Base-by-base conservation (phyloP, 2,888 invertebrate species). In the Eustalomyia histrio region DNA sequence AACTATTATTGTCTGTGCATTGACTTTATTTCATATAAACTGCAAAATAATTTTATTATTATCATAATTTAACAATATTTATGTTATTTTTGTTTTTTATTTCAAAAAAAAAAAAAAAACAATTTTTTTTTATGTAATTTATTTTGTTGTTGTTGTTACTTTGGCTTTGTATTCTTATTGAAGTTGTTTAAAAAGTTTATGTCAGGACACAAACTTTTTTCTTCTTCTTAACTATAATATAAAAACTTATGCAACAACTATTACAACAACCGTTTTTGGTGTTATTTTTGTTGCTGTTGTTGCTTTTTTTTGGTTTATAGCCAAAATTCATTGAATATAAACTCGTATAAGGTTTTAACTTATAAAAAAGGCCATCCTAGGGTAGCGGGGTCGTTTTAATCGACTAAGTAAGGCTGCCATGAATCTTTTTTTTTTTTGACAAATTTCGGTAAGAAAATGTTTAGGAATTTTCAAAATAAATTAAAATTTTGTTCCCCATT, bases 31-130 rank as follows among this genome's bases (percentile, higher is more conserved):
- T 73, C 73, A 24, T 39, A 55, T 64, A 80, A 80, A 83, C 76
- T 81, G 78, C 73, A 75, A 75, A 83, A 80, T 83, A 82, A 84
- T 84, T 84, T 84, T 83, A 83, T 83, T 82, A 80, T 82, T 78
- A 83, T 84, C 80, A 83, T 83, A 84, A 84, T 84, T 83, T 79
- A 79, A 64, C 67, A 75, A 83, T 82, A 83, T 83, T 79, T 81
- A 82, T 80, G 74, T 68, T 9, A 33, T 17, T 69, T 69, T 68
- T 69, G 33, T 43, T 68, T 60, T 67, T 16, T 57, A 55, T 39
- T 39, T 39, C 12, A 12, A 39, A 39, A 39, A n/a, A n/a, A n/a
- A n/a, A n/a, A n/a, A n/a, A n/a, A n/a, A n/a, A n/a, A n/a, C n/a
- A n/a, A n/a, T n/a, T 39, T 39, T 9, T 39, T 39, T 39, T 39